Conservation (phyloP, 2,888 invertebrate genomes). For the Rotaria magnacalcarata region DNA sequence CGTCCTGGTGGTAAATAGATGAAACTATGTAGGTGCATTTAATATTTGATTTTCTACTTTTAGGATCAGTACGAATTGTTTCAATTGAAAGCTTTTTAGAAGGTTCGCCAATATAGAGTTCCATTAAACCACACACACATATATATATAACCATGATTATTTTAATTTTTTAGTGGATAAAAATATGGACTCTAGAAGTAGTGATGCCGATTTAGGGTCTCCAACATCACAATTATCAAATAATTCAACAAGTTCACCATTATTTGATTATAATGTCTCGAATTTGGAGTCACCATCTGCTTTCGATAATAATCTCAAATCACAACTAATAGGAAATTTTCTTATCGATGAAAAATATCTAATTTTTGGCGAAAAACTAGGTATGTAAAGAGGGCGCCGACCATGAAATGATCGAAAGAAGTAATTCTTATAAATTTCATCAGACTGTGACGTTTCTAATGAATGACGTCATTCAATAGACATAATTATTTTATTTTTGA, state of each 20-base stretch:
- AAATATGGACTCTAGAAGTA: neutral
- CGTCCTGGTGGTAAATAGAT: conserved; percentile 11
- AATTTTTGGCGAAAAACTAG: conserved; percentile 47
- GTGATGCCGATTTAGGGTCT: neutral
- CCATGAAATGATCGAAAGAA: too few species aligned
- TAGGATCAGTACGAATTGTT: neutral
- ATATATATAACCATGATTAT: too few species aligned
- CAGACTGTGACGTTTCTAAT: too few species aligned
- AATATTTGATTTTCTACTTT: neutral
- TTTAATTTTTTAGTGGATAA: neutral
- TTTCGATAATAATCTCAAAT: neutral
- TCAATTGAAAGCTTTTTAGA: neutral
- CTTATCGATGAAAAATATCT: conserved; percentile 26
- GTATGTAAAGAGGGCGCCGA: conserved; percentile 35
- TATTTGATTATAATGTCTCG: neutral
- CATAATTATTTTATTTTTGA: too few species aligned
- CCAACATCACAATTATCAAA: neutral
- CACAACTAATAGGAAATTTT: neutral
- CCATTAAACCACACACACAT: too few species aligned
- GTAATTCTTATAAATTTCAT: too few species aligned
- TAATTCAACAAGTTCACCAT: neutral
- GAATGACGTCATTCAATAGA: too few species aligned
- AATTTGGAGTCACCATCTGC: neutral
- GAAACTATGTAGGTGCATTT: neutral
- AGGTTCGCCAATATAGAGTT: neutral